Evolutionary conservation across 2,113 vertebrate genomes (phyloP).

Genomic region (Buteo buteo): DNA sequence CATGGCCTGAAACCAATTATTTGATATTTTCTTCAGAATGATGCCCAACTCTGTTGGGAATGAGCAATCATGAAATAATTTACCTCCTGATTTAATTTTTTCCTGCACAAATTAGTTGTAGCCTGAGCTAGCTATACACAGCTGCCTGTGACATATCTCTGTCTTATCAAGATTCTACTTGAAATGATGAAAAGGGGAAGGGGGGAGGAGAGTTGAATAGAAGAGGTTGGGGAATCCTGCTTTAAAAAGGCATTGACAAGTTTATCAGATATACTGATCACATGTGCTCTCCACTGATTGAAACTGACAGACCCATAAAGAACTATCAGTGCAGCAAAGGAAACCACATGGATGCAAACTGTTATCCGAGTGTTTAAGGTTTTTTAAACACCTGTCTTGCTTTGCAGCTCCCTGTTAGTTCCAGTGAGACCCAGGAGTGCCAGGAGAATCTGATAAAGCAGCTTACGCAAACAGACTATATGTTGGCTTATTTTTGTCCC

Average conservation of each 20-base stretch:
- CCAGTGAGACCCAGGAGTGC: background rate
- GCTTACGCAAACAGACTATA: background rate
- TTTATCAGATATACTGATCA: constrained; percentile 82
- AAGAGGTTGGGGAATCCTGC: constrained; percentile 70
- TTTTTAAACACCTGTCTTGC: constrained; percentile 61
- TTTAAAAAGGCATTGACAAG: constrained; percentile 76
- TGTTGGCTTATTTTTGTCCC: background rate
- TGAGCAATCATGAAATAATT: constrained; percentile 98
- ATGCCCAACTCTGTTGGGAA: constrained; percentile 93
- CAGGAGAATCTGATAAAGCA: background rate
- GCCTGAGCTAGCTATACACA: constrained; percentile 72
- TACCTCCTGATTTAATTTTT: constrained; percentile 98
- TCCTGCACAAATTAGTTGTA: constrained; percentile 86
- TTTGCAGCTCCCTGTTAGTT: constrained; percentile 2
- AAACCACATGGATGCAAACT: constrained; percentile 60
- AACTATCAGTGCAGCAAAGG: constrained; percentile 51
- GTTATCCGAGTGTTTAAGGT: constrained; percentile 32
- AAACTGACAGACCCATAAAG: constrained; percentile 76
- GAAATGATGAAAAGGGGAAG: constrained; percentile 61
- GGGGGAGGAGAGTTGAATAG: constrained; percentile 10
- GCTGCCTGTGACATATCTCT: constrained; percentile 69
- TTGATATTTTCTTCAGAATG: constrained; percentile 97
- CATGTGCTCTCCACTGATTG: constrained; percentile 65
- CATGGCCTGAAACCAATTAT: constrained; percentile 98
- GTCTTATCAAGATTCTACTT: constrained; percentile 77